phyloP scores from a whole-genome alignment of 2,113 vertebrate species.

The Orthonyx spaldingii region DNA sequence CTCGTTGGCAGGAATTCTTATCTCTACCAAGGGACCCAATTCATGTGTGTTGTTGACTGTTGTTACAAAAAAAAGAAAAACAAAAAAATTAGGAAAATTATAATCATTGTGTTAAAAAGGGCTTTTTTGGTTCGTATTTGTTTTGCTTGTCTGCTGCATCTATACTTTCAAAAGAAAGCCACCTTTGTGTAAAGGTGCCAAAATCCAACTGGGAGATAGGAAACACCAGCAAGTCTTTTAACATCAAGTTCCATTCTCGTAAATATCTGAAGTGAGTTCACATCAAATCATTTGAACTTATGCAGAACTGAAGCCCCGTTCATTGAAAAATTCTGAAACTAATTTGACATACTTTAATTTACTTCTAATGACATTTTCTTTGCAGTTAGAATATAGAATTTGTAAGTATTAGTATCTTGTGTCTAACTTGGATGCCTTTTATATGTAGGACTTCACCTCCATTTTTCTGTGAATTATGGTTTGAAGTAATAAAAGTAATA shows the following conservation, averaged over 20 bases:
- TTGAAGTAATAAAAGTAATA: not conserved
- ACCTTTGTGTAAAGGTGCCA: not conserved
- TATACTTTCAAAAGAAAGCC: not conserved
- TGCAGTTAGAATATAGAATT: not conserved
- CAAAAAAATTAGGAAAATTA: not conserved
- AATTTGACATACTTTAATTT: not conserved
- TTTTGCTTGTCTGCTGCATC: not conserved
- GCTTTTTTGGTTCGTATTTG: not conserved
- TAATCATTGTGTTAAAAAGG: not conserved
- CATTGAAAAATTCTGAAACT: not conserved
- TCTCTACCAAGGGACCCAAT: constrained; percentile 84
- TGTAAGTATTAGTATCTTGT: not conserved
- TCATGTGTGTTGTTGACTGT: constrained; percentile 94
- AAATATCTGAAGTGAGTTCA: not conserved
- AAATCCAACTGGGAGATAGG: not conserved
- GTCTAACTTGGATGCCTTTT: not conserved
- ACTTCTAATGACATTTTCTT: not conserved
- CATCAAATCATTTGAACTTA: not conserved
- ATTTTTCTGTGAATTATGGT: not conserved
- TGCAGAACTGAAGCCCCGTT: not conserved
- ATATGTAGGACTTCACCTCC: not conserved
- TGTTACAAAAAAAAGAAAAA: not conserved
- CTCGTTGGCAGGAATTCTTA: constrained; percentile 88
- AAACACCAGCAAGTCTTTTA: not conserved
- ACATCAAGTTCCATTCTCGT: not conserved